These are phyloP conservation scores for Arctocebus calabarensis DNA, from an alignment of 2,797 vertebrate genomes.

Conservation along the genomic window DNA sequence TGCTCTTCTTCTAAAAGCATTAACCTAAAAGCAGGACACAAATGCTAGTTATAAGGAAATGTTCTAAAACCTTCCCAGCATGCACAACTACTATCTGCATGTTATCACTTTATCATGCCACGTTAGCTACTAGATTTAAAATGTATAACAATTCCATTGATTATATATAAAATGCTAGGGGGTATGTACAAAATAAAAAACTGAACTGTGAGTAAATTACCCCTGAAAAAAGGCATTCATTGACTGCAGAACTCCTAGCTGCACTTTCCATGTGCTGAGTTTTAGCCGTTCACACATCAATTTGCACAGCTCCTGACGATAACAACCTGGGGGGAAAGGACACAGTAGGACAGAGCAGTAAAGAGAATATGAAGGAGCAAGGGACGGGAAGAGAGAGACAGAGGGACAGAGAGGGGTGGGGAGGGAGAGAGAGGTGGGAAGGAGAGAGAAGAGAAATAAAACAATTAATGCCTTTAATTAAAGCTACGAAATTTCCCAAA, in stretches of 20 bases:
- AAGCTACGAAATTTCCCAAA: conserved; percentile 1
- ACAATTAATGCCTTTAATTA: conserved; percentile 44
- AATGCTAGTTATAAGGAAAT: conserved; percentile 49
- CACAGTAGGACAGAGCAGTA: not conserved
- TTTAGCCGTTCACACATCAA: conserved; percentile 96
- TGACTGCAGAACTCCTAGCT: conserved; percentile 94
- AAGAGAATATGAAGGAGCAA: not conserved
- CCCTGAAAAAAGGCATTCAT: conserved; percentile 96
- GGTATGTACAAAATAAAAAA: not conserved
- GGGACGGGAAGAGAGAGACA: not conserved
- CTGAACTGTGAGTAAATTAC: conserved; percentile 87
- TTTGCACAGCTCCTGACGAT: conserved; percentile 93
- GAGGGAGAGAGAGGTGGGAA: not conserved
- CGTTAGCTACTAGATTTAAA: not conserved
- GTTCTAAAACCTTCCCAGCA: not conserved
- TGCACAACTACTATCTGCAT: not conserved
- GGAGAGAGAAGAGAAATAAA: not conserved
- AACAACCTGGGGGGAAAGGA: conserved; percentile 88
- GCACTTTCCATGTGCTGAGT: conserved; percentile 97
- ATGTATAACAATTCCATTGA: not conserved
- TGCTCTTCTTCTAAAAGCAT: conserved; percentile 94
- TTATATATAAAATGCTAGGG: conserved; percentile 24
- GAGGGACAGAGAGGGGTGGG: not conserved
- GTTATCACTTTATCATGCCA: not conserved
- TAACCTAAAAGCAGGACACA: conserved; percentile 88